Conservation (phyloP, 2,113 vertebrate species). For the Tragelaphus strepsiceros region DNA sequence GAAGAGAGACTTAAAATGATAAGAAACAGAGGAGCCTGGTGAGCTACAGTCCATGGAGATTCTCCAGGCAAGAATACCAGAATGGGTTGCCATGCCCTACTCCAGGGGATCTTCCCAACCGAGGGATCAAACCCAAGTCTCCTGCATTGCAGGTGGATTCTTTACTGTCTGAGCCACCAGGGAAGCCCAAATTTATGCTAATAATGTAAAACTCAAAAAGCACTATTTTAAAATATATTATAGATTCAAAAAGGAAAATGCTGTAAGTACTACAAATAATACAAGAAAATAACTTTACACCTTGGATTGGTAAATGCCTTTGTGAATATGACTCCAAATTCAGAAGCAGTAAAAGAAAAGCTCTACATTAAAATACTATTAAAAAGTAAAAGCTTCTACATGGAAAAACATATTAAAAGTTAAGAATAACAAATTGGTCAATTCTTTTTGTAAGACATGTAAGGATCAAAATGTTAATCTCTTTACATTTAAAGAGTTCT, state of each 20-base stretch:
- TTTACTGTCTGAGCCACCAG: background rate
- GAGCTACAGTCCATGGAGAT: background rate
- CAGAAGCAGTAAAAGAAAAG: background rate
- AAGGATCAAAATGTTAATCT: background rate
- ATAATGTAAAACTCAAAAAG: constrained; percentile 19
- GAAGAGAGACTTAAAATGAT: background rate
- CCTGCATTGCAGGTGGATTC: background rate
- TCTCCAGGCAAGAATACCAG: background rate
- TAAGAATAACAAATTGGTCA: background rate
- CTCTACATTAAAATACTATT: background rate
- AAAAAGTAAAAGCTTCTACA: background rate
- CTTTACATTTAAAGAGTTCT: background rate
- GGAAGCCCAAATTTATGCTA: background rate
- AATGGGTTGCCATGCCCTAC: background rate
- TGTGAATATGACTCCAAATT: background rate
- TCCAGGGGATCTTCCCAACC: background rate
- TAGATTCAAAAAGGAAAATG: constrained; percentile 9
- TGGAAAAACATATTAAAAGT: background rate
- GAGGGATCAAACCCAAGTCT: background rate
- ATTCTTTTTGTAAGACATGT: background rate
- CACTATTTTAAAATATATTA: background rate
- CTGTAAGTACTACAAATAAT: background rate
- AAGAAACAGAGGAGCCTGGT: background rate
- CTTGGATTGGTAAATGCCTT: background rate
- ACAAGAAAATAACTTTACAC: background rate